Evolutionary conservation across 35 echinoderm and acorn worm species (phyloP).

Genomic region (Chiridota heheva): DNA sequence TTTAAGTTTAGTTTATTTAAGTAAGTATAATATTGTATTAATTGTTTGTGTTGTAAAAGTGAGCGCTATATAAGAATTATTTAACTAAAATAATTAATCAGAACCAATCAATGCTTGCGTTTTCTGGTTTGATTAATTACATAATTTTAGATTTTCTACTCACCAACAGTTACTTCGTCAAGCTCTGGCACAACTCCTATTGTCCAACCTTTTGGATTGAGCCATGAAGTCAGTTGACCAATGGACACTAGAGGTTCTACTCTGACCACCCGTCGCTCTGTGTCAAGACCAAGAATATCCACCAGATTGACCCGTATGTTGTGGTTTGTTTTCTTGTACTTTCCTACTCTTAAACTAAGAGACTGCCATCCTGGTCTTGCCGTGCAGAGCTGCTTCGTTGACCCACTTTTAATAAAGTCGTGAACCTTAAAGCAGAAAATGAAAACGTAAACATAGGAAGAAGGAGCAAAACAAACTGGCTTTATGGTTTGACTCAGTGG

Average conservation of each 20-base stretch:
- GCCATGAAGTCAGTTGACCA: constrained; percentile 83
- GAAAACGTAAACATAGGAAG: background rate
- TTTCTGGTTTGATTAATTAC: no score
- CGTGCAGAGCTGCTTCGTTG: constrained; percentile 72
- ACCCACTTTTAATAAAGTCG: constrained; percentile 46
- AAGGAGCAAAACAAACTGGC: background rate
- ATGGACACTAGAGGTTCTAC: constrained; percentile 87
- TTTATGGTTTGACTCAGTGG: background rate
- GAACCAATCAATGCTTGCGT: no score
- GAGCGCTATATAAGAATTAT: no score
- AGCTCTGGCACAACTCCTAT: constrained; percentile 84
- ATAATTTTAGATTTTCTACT: background rate
- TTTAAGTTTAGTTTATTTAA: no score
- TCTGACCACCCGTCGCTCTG: constrained; percentile 47
- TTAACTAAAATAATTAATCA: no score
- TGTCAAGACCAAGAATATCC: constrained; percentile 84
- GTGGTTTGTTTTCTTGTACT: constrained; percentile 81
- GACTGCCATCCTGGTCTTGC: constrained; percentile 77
- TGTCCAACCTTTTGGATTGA: constrained; percentile 90
- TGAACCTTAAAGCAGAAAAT: constrained; percentile 33
- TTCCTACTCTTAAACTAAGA: constrained; percentile 65
- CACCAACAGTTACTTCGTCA: constrained; percentile 90
- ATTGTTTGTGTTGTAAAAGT: no score
- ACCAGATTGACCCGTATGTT: constrained; percentile 82
- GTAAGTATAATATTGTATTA: no score